These are phyloP conservation scores for Schmidtea mediterranea DNA, from an alignment of 1,140 invertebrate species.

Conservation along the genomic window DNA sequence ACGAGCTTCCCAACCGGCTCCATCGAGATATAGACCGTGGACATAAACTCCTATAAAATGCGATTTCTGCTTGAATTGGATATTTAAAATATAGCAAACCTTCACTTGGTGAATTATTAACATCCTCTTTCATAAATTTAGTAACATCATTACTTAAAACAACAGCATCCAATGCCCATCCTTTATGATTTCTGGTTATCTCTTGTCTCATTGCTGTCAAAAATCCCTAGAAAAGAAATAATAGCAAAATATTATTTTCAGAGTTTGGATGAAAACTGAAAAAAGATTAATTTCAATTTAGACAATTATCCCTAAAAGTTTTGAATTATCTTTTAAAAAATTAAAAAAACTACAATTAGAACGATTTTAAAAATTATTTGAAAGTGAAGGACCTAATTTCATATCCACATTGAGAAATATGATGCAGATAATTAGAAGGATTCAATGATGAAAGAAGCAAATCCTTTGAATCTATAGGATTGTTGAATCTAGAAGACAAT, in stretches of 20 bases:
- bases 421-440: too few relatives aligned
- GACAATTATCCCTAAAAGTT: conserved; percentile 8
- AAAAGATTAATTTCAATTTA: too few relatives aligned
- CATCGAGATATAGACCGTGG: conserved; percentile 23
- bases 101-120: conserved; percentile 30
- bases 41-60: conserved; percentile 21
- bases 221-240: conserved; percentile 13
- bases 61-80: not conserved
- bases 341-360: too few relatives aligned
- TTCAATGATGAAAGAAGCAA: too few relatives aligned
- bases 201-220: conserved; percentile 28
- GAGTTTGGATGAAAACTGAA: too few relatives aligned
- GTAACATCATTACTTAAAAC: conserved; percentile 23
- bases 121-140: conserved; percentile 21
- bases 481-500: too few relatives aligned
- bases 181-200: conserved; percentile 24
- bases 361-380: too few relatives aligned
- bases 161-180: conserved; percentile 24
- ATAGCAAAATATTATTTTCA: too few relatives aligned
- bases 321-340: too few relatives aligned
- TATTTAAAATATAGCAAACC: not conserved
- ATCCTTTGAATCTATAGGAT: too few relatives aligned
- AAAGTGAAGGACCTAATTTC: too few relatives aligned
- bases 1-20: conserved; percentile 23
- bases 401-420: too few relatives aligned